These are phyloP conservation scores for Zapornia atra DNA, from an alignment of 2,113 vertebrate species.

Conservation along the genomic window DNA sequence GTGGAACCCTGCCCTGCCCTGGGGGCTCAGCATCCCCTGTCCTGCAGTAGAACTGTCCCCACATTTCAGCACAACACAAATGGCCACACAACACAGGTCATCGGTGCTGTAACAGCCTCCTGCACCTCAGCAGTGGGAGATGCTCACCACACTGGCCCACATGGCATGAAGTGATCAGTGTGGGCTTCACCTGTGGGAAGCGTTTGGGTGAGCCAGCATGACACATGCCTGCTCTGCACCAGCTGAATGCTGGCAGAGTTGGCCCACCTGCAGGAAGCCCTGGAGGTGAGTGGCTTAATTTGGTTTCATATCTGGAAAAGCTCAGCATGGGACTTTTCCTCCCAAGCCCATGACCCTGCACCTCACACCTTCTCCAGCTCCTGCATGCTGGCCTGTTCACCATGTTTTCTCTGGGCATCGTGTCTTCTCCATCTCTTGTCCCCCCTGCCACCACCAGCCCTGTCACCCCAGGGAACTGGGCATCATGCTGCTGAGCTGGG, in stretches of 20 bases:
- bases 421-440: neutral
- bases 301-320: neutral
- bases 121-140: neutral
- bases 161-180: neutral
- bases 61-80: neutral
- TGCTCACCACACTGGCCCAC: neutral
- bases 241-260: fast-evolving
- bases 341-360: no score
- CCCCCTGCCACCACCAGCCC: neutral
- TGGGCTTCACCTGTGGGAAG: neutral
- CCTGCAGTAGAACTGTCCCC: neutral
- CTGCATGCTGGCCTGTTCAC: neutral
- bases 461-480: neutral
- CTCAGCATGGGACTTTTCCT: neutral
- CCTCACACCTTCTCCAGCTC: neutral
- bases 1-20: neutral
- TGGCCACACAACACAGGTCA: fast-evolving
- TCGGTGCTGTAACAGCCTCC: neutral
- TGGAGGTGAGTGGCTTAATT: neutral
- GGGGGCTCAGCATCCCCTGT: neutral
- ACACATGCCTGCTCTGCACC: neutral
- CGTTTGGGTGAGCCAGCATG: neutral
- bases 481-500: fast-evolving
- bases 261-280: neutral
- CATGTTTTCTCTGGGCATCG: fast-evolving